phyloP scores from a whole-genome alignment of 2,113 vertebrate species.

The Podarcis raffonei region DNA sequence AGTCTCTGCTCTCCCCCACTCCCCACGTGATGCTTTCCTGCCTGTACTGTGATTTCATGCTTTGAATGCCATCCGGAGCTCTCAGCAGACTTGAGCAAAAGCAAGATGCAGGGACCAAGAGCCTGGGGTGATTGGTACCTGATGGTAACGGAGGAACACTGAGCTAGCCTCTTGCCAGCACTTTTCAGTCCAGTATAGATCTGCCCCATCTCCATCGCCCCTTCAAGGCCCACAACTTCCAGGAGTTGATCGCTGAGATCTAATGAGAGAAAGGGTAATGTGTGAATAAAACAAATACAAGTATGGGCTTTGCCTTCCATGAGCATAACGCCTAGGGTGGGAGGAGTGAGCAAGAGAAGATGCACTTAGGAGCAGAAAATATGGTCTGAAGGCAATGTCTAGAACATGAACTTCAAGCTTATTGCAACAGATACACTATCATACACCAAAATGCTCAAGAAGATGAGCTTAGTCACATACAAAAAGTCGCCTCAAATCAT shows the following conservation, averaged over 20 bases:
- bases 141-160: constrained; percentile 89
- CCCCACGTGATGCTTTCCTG: not conserved
- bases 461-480: too few species aligned
- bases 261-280: constrained; percentile 58
- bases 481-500: too few species aligned
- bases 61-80: not conserved
- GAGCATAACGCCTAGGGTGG: not conserved
- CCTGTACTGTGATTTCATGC: not conserved
- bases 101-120: rapidly evolving
- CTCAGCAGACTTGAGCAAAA: rapidly evolving
- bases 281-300: not conserved
- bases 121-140: constrained; percentile 75
- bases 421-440: too few species aligned
- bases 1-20: too few species aligned
- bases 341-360: not conserved
- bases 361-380: not conserved
- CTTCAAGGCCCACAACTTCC: constrained; percentile 94
- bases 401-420: not conserved
- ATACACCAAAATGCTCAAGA: too few species aligned
- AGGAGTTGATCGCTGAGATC: constrained; percentile 92
- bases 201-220: constrained; percentile 97
- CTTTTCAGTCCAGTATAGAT: constrained; percentile 98
- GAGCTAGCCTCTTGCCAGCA: constrained; percentile 90
- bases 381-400: not conserved
- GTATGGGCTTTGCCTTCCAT: not conserved